Base-by-base conservation (phyloP, 2,888 invertebrate genomes). In the Lasius fuliginosus region DNA sequence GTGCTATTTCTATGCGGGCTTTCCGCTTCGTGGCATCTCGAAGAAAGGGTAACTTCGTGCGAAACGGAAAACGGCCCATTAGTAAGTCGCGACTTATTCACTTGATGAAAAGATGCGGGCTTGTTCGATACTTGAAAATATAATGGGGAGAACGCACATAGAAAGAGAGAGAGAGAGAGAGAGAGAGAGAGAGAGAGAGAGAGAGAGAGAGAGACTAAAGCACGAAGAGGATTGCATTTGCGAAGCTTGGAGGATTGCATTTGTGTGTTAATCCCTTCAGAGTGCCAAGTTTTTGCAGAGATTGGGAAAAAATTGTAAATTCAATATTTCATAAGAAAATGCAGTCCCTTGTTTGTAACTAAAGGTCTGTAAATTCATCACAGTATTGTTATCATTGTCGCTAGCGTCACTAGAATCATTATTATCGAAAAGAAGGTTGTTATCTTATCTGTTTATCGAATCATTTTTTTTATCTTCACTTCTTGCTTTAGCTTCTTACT, bases 1-100 rank as follows among this genome's bases (percentile, higher is more conserved):
- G 86, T 46, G 76, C 69, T 82, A 86, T 87, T 86, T 87, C 83
- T 82, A 86, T 87, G 86, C 75, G 79, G 62, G 77, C 49, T 82
- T 67, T 64, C 76, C 12, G n/a, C 73, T 4, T 12, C 69, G 11
- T 42, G 36, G 76, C 62, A 73, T 83, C 68, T 64, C 56, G n/a
- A 11, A 11, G 49, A 40, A 40, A 67, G 56, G 27, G 1, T n/a
- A 27, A 27, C n/a, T 23, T 49, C 11, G 15, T n/a, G n/a, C n/a
- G 27, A 40, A 27, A 23, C 15, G 64, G n/a, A 49, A 65, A 30
- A 56, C 27, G 33, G 12, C 15, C 64, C 23, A 36, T 49, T 56
- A n/a, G 76, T 27, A 33, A 76, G 36, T 76, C 76, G 56, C 27
- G 56, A 58, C 77, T 68, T 56, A 42, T 53, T 77, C 67, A 33